phyloP scores from a whole-genome alignment of 30 jellyfish, hydroid and myxozoan species.

The Catostylus mosaicus region DNA sequence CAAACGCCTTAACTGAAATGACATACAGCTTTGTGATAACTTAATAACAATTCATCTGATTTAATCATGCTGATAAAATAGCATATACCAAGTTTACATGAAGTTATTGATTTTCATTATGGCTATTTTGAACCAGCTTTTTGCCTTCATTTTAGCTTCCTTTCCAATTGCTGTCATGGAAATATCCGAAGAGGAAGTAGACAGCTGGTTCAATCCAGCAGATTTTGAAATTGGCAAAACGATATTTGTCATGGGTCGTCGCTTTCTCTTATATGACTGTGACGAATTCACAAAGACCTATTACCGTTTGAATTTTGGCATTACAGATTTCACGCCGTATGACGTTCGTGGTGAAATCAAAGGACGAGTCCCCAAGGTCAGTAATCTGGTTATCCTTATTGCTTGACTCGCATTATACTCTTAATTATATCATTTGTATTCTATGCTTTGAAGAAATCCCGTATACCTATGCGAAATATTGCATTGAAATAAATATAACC shows the following conservation, averaged over 20 bases:
- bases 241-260: conserved; percentile 90
- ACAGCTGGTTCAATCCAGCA: conserved; percentile 89
- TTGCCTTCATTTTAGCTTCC: conserved; percentile 68
- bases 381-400: too few species aligned
- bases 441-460: too few species aligned
- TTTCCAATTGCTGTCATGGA: conserved; percentile 96
- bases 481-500: too few species aligned
- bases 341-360: conserved; percentile 57
- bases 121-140: neutral
- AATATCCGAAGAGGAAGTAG: conserved; percentile 86
- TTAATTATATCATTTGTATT: too few species aligned
- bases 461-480: too few species aligned
- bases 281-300: conserved; percentile 84
- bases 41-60: too few species aligned
- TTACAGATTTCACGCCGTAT: conserved; percentile 79
- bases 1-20: too few species aligned
- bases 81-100: too few species aligned
- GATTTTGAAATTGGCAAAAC: conserved; percentile 88
- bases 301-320: conserved; percentile 69
- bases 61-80: too few species aligned
- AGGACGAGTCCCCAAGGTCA: conserved; percentile 63
- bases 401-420: too few species aligned
- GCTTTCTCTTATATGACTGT: conserved; percentile 92
- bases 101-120: neutral
- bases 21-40: too few species aligned